Conservation (phyloP, 2,888 invertebrate species). For the Sarcophaga subvicina region DNA sequence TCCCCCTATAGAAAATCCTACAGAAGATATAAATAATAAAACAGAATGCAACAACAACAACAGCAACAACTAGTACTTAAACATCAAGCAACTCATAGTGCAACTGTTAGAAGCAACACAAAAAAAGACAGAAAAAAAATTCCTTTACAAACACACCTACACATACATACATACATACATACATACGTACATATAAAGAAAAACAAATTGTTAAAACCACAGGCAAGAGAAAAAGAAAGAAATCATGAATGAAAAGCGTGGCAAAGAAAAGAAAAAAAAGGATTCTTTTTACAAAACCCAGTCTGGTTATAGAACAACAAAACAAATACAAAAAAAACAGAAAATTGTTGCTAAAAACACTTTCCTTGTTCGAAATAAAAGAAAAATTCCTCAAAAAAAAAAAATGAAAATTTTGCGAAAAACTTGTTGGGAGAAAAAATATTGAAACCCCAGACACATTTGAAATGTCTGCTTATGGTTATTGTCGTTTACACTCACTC, state of each 20-base stretch:
- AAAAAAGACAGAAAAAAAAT: neutral
- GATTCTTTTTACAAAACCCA: conserved; percentile 11
- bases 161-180: neutral
- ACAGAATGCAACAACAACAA: conserved; percentile 21
- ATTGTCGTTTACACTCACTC: conserved; percentile 1
- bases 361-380: conserved; percentile 64
- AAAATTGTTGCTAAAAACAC: conserved; percentile 56
- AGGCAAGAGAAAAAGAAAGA: neutral
- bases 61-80: conserved; percentile 16
- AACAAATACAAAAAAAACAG: conserved; percentile 22
- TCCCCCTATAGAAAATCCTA: conserved; percentile 10
- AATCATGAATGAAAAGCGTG: conserved; percentile 61
- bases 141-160: neutral
- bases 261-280: conserved; percentile 41
- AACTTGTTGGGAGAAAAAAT: neutral
- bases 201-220: conserved; percentile 33
- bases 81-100: conserved; percentile 4
- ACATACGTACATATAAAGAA: conserved; percentile 29
- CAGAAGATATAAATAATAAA: conserved; percentile 53
- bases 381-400: conserved; percentile 26
- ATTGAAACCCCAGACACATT: conserved; percentile 59
- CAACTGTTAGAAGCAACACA: neutral
- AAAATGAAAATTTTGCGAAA: neutral
- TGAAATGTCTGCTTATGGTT: conserved; percentile 60
- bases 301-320: neutral